A percentile compares a stretch with the other conserved stretches of the same genome.
These are phyloP conservation scores for Fragum sueziense DNA, from an alignment of 2,888 invertebrate genomes.

Conservation along the genomic window DNA sequence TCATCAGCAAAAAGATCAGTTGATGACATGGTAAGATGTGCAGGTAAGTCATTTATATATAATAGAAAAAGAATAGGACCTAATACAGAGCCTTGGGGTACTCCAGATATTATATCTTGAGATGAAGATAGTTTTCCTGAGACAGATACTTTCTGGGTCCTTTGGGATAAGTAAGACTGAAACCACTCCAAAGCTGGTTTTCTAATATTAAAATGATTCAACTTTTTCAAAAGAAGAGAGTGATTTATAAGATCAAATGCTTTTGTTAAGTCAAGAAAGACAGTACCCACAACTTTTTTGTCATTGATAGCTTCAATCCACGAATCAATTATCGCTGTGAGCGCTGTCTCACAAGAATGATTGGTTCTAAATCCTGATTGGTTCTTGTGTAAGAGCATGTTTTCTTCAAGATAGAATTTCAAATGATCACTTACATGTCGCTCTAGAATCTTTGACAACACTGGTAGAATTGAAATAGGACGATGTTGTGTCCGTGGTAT, in stretches of 20 bases:
- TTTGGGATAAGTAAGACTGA: not conserved
- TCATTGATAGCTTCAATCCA: not conserved
- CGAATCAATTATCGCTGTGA: not conserved
- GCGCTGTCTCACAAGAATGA: slow-evolving; percentile 14
- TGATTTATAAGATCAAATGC: slow-evolving; percentile 3
- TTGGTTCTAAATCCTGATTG: slow-evolving; percentile 3
- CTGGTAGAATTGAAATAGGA: slow-evolving; percentile 5
- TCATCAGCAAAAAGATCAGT: not conserved
- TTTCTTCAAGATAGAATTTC: not conserved
- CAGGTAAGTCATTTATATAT: not conserved
- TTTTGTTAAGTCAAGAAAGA: slow-evolving; percentile 1
- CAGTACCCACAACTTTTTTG: not conserved
- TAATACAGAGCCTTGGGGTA: not conserved
- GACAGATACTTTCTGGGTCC: not conserved
- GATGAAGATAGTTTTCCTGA: not conserved
- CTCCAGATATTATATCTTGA: not conserved
- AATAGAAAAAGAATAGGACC: not conserved
- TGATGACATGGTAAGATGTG: not conserved
- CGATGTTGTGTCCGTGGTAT: too few species aligned
- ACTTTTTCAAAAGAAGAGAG: not conserved
- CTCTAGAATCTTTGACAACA: slow-evolving; percentile 1
- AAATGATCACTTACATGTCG: not conserved
- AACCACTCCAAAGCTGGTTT: not conserved
- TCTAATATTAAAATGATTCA: not conserved
- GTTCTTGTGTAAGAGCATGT: not conserved